Percentiles rank a stretch among this genome's conserved stretches.
These are phyloP conservation scores for Thryonomys swinderianus DNA, from an alignment of 2,113 vertebrate genomes.

Conservation along the genomic window DNA sequence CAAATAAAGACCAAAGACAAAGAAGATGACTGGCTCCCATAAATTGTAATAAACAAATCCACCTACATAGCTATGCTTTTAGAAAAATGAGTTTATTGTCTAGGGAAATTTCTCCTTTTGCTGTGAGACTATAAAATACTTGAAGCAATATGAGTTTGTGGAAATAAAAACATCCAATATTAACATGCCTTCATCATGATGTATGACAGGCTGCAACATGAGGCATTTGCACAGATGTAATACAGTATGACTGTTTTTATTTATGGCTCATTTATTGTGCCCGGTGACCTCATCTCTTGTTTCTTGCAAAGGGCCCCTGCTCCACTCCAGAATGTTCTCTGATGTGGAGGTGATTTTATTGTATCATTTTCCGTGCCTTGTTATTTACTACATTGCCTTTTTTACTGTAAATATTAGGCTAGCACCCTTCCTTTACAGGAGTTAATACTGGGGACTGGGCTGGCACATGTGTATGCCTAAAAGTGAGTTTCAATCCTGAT, in stretches of 20 bases:
- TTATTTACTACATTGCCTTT: not conserved
- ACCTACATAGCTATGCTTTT: not conserved
- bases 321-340: not conserved
- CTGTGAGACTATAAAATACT: not conserved
- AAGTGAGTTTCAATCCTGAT: not conserved
- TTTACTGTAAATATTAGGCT: not conserved
- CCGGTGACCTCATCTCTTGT: constrained; percentile 1
- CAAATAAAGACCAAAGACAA: not conserved
- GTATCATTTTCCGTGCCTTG: not conserved
- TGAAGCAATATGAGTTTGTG: not conserved
- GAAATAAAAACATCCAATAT: not conserved
- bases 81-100: not conserved
- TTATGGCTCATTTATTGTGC: not conserved
- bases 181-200: not conserved
- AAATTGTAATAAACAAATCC: not conserved
- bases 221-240: not conserved
- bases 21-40: not conserved
- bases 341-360: not conserved
- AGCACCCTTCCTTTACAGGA: not conserved
- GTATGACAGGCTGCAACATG: not conserved
- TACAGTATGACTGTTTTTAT: not conserved
- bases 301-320: not conserved
- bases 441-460: not conserved
- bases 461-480: not conserved
- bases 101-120: not conserved